A percentile compares a stretch with the other conserved stretches of the same genome.
These are phyloP conservation scores for Lydus trimaculatus DNA, from an alignment of 2,888 invertebrate species.

Conservation along the genomic window DNA sequence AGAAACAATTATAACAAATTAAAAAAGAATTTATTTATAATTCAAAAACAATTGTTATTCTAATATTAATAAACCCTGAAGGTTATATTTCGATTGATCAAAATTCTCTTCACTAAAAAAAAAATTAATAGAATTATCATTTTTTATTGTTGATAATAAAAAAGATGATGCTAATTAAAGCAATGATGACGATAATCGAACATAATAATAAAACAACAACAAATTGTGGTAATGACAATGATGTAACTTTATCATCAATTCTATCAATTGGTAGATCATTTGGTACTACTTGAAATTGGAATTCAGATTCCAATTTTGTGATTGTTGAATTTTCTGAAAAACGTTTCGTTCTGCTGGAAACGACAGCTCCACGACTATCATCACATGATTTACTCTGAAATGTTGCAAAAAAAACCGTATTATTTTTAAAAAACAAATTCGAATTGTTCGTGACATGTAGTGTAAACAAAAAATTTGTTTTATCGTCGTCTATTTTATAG, in stretches of 20 bases:
- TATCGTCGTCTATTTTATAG: no score
- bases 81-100: background rate
- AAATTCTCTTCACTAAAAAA: background rate
- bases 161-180: slow-evolving; percentile 8
- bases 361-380: no score
- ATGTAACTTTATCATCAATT: background rate
- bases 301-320: slow-evolving; percentile 15
- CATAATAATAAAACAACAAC: slow-evolving; percentile 2
- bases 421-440: no score
- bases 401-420: background rate
- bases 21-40: background rate
- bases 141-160: slow-evolving; percentile 1
- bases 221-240: background rate
- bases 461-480: no score
- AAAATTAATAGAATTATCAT: background rate
- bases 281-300: slow-evolving; percentile 24
- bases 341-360: slow-evolving; percentile 1
- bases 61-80: background rate
- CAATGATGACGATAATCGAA: slow-evolving; percentile 3
- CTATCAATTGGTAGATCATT: background rate
- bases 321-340: background rate
- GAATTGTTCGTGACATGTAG: no score
- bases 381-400: slow-evolving; percentile 20
- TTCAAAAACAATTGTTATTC: background rate
- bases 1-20: background rate